These are phyloP conservation scores for Fukomys damarensis DNA, from an alignment of 2,113 vertebrate genomes.

Conservation along the genomic window DNA sequence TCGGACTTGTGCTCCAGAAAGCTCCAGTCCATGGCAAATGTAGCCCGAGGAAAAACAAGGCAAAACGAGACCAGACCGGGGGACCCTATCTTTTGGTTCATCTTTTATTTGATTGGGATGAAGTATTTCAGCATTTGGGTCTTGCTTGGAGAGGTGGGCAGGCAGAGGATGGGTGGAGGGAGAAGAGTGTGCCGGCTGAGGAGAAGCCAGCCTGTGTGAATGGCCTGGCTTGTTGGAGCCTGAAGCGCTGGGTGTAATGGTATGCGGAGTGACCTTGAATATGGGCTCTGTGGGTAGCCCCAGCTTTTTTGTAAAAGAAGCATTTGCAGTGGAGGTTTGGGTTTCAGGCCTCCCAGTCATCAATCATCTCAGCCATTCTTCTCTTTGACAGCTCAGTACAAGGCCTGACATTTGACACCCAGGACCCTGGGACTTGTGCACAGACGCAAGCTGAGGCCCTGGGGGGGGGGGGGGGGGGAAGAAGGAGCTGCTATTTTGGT, in stretches of 20 bases:
- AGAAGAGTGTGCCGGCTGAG: slow-evolving; percentile 71
- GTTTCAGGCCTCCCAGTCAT: slow-evolving; percentile 99
- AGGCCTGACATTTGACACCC: slow-evolving; percentile 99
- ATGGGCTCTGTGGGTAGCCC: slow-evolving; percentile 92
- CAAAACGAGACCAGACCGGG: slow-evolving; percentile 71
- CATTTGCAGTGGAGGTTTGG: slow-evolving; percentile 98
- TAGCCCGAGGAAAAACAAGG: slow-evolving; percentile 86
- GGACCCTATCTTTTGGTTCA: slow-evolving; percentile 74
- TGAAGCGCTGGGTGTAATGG: slow-evolving; percentile 91
- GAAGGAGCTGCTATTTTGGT: slow-evolving; percentile 84
- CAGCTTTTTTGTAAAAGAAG: slow-evolving; percentile 96
- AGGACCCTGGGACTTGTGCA: slow-evolving; percentile 91
- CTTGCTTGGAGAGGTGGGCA: slow-evolving; percentile 68
- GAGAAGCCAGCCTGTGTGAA: slow-evolving; percentile 85
- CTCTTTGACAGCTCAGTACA: slow-evolving; percentile 99
- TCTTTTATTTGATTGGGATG: slow-evolving; percentile 85
- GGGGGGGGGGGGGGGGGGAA: slow-evolving; percentile 84
- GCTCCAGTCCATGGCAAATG: slow-evolving; percentile 87
- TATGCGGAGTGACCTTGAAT: slow-evolving; percentile 94
- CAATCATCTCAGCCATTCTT: slow-evolving; percentile 99
- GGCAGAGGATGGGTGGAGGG: slow-evolving; percentile 76
- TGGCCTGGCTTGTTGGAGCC: slow-evolving; percentile 88
- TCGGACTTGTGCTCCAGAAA: slow-evolving; percentile 92
- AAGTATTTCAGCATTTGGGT: slow-evolving; percentile 88
- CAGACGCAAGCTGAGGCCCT: slow-evolving; percentile 93